Conservation (phyloP, 1,140 invertebrate genomes). For the Monomorium pharaonis region DNA sequence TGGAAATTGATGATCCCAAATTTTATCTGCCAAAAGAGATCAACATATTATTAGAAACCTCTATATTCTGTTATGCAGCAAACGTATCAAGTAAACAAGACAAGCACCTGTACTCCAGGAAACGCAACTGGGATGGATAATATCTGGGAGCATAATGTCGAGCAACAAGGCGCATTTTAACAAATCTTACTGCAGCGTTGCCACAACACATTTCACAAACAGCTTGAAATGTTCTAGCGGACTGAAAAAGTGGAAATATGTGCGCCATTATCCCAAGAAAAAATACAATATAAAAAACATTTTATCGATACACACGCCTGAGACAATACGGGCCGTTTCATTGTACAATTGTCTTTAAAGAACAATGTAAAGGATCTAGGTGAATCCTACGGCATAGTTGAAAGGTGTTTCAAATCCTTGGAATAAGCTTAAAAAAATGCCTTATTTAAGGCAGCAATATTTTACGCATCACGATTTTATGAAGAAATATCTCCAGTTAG, state of each 20-base stretch:
- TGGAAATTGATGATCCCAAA: not conserved
- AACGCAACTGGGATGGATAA: not conserved
- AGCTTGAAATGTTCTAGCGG: conserved; percentile 4
- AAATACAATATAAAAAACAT: not conserved
- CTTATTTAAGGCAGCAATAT: not conserved
- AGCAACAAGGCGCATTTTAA: not conserved
- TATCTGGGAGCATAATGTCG: not conserved
- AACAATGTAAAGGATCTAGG: not conserved
- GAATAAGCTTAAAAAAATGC: not conserved
- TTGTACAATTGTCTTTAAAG: not conserved
- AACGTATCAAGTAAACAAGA: not conserved
- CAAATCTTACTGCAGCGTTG: not conserved
- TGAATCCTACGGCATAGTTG: not conserved
- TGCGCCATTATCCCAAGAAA: fast-evolving
- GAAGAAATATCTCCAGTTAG: not conserved
- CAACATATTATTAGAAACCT: not conserved
- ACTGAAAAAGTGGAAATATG: not conserved
- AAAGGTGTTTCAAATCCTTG: not conserved
- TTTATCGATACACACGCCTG: not conserved
- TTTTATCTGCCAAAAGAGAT: not conserved
- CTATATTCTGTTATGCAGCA: not conserved
- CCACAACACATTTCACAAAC: not conserved
- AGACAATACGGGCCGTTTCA: not conserved
- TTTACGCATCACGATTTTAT: not conserved
- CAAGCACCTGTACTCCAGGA: not conserved